Evolutionary conservation across 2,113 vertebrate species (phyloP), one percentile per base, ranked within the genome.

Genomic region (Chloropsis cyanopogon): DNA sequence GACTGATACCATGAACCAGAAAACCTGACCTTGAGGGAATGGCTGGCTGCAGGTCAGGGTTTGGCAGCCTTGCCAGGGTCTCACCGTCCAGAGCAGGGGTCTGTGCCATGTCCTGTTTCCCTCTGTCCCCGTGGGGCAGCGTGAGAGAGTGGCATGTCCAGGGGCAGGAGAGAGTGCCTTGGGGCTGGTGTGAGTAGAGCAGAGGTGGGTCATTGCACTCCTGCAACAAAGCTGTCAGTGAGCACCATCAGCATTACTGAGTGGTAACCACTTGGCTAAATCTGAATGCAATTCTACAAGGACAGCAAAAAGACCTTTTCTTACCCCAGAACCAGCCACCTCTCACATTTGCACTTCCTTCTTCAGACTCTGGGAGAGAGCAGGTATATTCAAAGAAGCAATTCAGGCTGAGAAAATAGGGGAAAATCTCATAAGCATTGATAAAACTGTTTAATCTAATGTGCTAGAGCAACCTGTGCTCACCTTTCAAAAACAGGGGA

Each of bases 61-160:
- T 57, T 10, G 69, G 42, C 46, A 63, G 72, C 90, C 86, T 60
- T 87, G 78, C 59, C 69, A 70, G 33, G 2, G 0, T 21, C 33
- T 44, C 14, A 60, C 41, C 19, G 35, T 54, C 26, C 29, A 13
- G 31, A 35, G 52, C 1, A 1, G 4, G 5, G 29, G 8, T 46
- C 47, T 39, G 73, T n/a, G 17, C 47, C 46, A 3, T 0, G 1
- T 29, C 52, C 31, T 19, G n/a, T 35, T 46, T 70, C 42, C 24
- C 47, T 1, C 1, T 23, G 49, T 12, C 29, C 68, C 31, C 4
- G 0, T 28, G 49, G 28, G 42, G 47, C 8, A 21, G 66, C 28
- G 49, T 0, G 2, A 49, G 64, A 8, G 18, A 8, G 8, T 2
- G 5, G 31, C 59, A 44, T 35, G 29, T 4, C 18, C 1, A 3